phyloP scores from a whole-genome alignment of 2,113 vertebrate species.

The Syrmaticus mikado region DNA sequence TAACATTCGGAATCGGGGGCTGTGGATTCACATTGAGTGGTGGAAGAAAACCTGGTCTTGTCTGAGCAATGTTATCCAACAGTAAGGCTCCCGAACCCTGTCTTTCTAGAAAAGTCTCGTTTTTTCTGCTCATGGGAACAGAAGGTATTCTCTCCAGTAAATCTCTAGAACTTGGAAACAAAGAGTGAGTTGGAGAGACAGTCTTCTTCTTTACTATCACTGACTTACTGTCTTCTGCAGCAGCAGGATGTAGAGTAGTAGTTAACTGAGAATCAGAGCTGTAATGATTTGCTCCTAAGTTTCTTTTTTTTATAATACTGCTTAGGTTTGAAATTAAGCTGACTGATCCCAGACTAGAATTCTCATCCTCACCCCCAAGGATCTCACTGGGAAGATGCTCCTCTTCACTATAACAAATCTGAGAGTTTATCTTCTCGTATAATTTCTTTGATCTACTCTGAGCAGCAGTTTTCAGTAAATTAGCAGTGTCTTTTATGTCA shows the following conservation, averaged over 20 bases:
- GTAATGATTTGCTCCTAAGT: slow-evolving; percentile 85
- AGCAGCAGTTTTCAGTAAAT: slow-evolving; percentile 79
- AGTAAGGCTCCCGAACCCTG: slow-evolving; percentile 80
- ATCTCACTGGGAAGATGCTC: slow-evolving; percentile 68
- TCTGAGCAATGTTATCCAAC: slow-evolving; percentile 79
- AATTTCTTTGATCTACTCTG: slow-evolving; percentile 80
- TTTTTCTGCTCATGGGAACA: slow-evolving; percentile 67
- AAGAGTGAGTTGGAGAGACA: slow-evolving; percentile 76
- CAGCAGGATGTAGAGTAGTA: slow-evolving; percentile 29
- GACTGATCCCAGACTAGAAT: slow-evolving; percentile 75
- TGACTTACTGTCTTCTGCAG: slow-evolving; percentile 66
- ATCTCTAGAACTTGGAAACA: slow-evolving; percentile 80
- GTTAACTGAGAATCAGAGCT: slow-evolving; percentile 88
- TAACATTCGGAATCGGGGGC: slow-evolving; percentile 78
- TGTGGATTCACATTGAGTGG: slow-evolving; percentile 81
- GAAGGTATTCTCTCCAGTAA: slow-evolving; percentile 73
- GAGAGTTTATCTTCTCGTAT: slow-evolving; percentile 81
- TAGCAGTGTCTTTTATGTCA: slow-evolving; percentile 81
- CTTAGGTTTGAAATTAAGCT: slow-evolving; percentile 83
- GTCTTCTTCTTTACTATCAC: slow-evolving; percentile 81
- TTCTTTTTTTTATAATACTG: slow-evolving; percentile 82
- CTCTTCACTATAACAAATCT: slow-evolving; percentile 75
- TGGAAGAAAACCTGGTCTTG: slow-evolving; percentile 86
- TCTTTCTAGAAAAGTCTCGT: slow-evolving; percentile 74
- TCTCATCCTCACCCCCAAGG: slow-evolving; percentile 74